Base-by-base conservation (phyloP, 1,140 invertebrate genomes). In the Scaptomyza montana region DNA sequence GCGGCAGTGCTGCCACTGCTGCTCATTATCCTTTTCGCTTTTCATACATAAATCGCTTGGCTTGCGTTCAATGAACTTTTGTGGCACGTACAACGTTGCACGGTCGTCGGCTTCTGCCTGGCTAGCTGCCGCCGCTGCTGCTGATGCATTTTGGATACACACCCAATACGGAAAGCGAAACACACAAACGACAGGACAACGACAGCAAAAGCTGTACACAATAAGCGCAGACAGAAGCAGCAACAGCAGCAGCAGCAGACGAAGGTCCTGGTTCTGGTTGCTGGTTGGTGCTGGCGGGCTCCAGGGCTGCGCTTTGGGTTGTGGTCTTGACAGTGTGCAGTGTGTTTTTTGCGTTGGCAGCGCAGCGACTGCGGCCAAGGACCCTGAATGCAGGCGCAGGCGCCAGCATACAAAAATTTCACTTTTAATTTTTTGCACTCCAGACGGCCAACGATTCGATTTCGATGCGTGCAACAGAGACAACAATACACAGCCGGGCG, bases 151-250 rank as follows among this genome's bases (percentile, higher is more conserved):
- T 62, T 64, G 78, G 78, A 91, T 91, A 91, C 90, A 91, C 86
- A 91, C 90, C 90, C 86, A 87, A 91, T 90, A 91, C 84, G 86
- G 84, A 91, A 91, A 91, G 90, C 90, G 90, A 91, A 91, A 90
- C 80, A 89, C 79, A 79, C 75, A 64, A 70, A 61, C 47, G 66
- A 82, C 78, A 90, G 77, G 84, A 89, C 85, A 89, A 84, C 77
- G 76, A 77, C 79, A 79, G 74, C 74, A 71, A 57, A 55, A 74
- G 65, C 79, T 60, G 53, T 49, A 67, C 60, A 68, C 57, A 67
- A 54, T 65, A 50, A 36, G 33, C 33, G 33, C 33, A 36, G n/a
- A 49, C 74, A 71, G 12, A 43, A 43, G 41, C 54, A 28, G 33
- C 36, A 54, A n/a, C 60, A 60, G 57, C 39, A 28, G 39, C 39